Percentiles rank a stretch among this genome's conserved stretches.
Conservation (phyloP, 1,140 invertebrate genomes). For the Atta texana region DNA sequence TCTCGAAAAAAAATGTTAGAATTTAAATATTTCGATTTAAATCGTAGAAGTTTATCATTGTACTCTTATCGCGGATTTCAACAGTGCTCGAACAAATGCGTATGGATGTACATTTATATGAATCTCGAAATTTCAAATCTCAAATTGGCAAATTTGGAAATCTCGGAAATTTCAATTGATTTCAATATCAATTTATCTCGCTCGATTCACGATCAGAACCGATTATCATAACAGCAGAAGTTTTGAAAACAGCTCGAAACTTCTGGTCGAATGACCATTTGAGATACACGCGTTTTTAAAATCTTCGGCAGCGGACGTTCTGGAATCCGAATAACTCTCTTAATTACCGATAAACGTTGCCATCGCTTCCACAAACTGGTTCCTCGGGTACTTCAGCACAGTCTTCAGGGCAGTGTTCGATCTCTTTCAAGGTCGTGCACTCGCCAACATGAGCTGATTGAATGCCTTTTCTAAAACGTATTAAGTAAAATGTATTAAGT, state of each 20-base stretch:
- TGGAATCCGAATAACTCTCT: conserved; percentile 72
- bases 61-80: neutral
- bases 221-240: neutral
- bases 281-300: conserved; percentile 52
- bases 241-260: neutral
- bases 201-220: neutral
- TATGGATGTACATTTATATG: no score
- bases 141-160: neutral
- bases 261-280: neutral
- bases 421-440: conserved; percentile 92
- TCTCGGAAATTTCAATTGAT: neutral
- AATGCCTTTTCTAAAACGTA: conserved; percentile 90
- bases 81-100: no score
- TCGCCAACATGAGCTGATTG: conserved; percentile 95
- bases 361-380: conserved; percentile 96
- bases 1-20: neutral
- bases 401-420: conserved; percentile 90
- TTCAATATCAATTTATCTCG: neutral
- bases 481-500: conserved; percentile 79
- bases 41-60: no score
- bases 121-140: no score
- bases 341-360: conserved; percentile 94
- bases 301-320: conserved; percentile 46
- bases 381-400: conserved; percentile 90
- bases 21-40: neutral